Base-by-base conservation (phyloP, 2,888 invertebrate species). In the Baccha elongata region DNA sequence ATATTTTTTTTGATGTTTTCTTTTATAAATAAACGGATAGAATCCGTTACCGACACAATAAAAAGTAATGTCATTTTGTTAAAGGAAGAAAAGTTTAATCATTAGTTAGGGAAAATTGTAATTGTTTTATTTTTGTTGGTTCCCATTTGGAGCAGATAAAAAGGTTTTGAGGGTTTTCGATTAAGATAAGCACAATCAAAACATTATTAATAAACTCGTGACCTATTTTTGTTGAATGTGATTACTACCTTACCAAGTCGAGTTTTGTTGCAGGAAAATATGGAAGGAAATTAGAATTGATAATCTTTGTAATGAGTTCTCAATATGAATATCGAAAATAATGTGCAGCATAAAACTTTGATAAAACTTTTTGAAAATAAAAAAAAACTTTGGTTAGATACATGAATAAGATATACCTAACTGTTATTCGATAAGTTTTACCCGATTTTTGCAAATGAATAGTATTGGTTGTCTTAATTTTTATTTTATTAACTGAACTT, bases 41-140 rank as follows among this genome's bases (percentile, higher is more conserved):
- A 17, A 13, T 19, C 8, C 7, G 29, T 26, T 60, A 58, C 60
- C 60, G 44, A 29, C 15, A 64, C 64, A 52, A 75, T 75, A 29
- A 68, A 53, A 60, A 68, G 46, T 52, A 72, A 78, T 60, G 44
- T n/a, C 37, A 44, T 44, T 71, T 58, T 50, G 58, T 72, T 26
- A 37, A 26, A 23, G 48, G 40, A 17, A 50, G 62, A 44, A 60
- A 60, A 60, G 60, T 60, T 60, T 42, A 7, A 29, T 7, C 29
- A 60, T 29, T 60, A 60, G 44, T 29, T 60, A 60, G 44, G 42
- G 42, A 44, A 44, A 44, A 60, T 60, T 42, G 44, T 60, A 60
- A 60, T 44, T 60, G 44, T 60, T 60, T 15, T 60, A 44, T 40
- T 11, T 55, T 15, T 37, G 5, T 21, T 21, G 19, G 3, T 21